Evolutionary conservation across 1,140 invertebrate species (phyloP).

Genomic region (Drusus annulatus): DNA sequence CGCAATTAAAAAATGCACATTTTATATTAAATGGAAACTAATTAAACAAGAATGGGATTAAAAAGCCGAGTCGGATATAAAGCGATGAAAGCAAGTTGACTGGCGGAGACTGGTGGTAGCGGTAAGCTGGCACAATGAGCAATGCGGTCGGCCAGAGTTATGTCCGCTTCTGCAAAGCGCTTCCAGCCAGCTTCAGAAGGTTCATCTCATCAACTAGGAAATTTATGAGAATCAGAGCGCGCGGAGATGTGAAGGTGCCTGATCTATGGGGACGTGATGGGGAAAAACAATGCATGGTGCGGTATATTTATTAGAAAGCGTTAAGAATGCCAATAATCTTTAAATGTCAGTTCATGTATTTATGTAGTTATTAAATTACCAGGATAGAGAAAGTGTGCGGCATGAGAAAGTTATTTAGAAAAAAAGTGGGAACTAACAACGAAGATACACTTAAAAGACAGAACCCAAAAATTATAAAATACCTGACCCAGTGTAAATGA

Average conservation of each 20-base stretch:
- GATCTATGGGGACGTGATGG: neutral
- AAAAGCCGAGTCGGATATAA: constrained; percentile 20
- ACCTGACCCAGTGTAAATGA: too few species aligned
- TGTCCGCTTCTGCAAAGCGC: neutral
- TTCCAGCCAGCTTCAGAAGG: neutral
- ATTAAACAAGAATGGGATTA: constrained; percentile 38
- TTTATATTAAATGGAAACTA: constrained; percentile 22
- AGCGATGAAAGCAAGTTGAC: constrained; percentile 7
- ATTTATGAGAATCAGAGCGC: neutral
- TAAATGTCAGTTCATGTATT: too few species aligned
- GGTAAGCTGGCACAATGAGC: neutral
- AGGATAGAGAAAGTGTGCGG: too few species aligned
- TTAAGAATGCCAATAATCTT: too few species aligned
- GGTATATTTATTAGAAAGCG: neutral
- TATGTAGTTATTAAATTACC: too few species aligned
- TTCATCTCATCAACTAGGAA: neutral
- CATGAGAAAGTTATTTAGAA: too few species aligned
- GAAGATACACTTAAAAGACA: too few species aligned
- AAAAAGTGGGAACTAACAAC: too few species aligned
- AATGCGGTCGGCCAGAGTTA: constrained; percentile 2
- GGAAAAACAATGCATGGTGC: neutral
- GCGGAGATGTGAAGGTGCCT: neutral
- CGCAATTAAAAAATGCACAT: constrained; percentile 6
- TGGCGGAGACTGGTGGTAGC: neutral
- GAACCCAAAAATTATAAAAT: too few species aligned